phyloP scores from a whole-genome alignment of 35 echinoderm and acorn worm species.

The Patiria miniata region DNA sequence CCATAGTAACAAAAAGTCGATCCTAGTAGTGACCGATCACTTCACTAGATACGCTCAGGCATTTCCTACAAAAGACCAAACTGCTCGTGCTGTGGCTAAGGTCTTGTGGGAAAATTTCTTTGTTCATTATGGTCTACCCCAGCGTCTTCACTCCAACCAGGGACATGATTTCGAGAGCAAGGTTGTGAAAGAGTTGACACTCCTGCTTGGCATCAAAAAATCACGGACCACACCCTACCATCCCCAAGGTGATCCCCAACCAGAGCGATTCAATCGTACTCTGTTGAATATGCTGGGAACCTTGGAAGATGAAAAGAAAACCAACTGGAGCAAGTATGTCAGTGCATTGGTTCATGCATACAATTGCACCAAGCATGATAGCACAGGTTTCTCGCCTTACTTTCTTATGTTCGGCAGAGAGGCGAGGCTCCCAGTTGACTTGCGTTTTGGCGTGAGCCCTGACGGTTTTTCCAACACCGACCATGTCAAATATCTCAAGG shows the following conservation, averaged over 20 bases:
- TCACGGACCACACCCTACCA: constrained; percentile 58
- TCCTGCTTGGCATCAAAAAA: constrained; percentile 40
- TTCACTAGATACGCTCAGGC: constrained; percentile 69
- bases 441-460: constrained; percentile 41
- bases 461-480: constrained; percentile 5
- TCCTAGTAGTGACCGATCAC: constrained; percentile 67
- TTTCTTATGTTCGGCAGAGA: constrained; percentile 57
- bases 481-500: constrained; percentile 41
- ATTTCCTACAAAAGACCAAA: no score
- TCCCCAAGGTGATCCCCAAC: constrained; percentile 51
- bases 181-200: constrained; percentile 36
- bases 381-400: constrained; percentile 55
- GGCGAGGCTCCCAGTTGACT: constrained; percentile 36
- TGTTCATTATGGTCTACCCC: constrained; percentile 63
- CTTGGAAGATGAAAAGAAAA: constrained; percentile 50
- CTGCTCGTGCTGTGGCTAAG: constrained; percentile 32
- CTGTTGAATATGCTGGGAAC: constrained; percentile 59
- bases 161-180: no score
- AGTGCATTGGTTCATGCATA: constrained; percentile 41
- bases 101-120: constrained; percentile 63
- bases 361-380: constrained; percentile 42
- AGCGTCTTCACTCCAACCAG: constrained; percentile 48
- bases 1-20: constrained; percentile 40
- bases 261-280: no score
- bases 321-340: constrained; percentile 34